Evolutionary conservation across 2,113 vertebrate genomes (phyloP).

Genomic region (Percopsis transmontana): DNA sequence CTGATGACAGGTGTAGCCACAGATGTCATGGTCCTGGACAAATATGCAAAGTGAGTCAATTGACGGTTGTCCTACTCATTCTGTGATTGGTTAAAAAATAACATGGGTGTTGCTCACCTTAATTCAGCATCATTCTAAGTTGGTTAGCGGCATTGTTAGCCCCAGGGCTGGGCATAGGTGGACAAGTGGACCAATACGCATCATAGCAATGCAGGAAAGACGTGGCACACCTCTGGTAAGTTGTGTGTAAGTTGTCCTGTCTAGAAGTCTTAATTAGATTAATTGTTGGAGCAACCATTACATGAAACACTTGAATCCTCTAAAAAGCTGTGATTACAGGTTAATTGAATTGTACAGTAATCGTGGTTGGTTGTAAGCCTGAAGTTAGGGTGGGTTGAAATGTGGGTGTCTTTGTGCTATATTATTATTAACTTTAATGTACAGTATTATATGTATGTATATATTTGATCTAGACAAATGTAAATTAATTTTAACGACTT

Average conservation of each 20-base stretch:
- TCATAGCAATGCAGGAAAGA: conserved; percentile 59
- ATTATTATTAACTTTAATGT: too few species aligned
- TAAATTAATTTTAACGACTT: not conserved
- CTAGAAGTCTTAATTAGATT: not conserved
- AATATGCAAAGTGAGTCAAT: conserved; percentile 46
- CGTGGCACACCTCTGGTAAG: conserved; percentile 73
- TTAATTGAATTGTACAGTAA: too few species aligned
- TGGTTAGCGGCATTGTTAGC: not conserved
- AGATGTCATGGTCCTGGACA: not conserved
- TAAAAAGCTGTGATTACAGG: too few species aligned
- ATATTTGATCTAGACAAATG: not conserved
- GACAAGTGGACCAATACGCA: conserved; percentile 1
- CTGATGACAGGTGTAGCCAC: not conserved
- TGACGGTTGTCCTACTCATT: not conserved
- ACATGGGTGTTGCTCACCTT: conserved; percentile 29
- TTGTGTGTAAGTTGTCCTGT: not conserved
- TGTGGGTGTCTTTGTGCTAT: too few species aligned
- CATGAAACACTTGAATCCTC: too few species aligned
- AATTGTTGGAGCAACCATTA: too few species aligned
- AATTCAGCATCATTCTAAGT: conserved; percentile 20
- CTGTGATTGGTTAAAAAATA: conserved; percentile 32
- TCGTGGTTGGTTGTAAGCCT: too few species aligned
- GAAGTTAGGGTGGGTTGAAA: too few species aligned
- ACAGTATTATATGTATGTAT: too few species aligned
- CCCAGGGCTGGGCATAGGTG: conserved; percentile 16